phyloP scores from a whole-genome alignment of 2,113 vertebrate genomes.

The Cnemophilus loriae region DNA sequence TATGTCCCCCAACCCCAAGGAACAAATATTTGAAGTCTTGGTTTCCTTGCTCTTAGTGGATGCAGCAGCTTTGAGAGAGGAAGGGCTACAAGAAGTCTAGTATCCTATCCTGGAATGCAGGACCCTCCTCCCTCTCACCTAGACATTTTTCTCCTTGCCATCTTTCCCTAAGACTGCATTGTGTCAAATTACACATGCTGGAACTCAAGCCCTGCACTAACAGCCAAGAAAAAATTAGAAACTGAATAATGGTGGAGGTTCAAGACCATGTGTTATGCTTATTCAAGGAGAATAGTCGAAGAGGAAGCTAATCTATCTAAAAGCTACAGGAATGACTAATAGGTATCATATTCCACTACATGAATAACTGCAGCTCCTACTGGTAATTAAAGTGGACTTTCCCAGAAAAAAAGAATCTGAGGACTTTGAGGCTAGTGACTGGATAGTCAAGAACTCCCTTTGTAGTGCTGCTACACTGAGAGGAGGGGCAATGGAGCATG shows the following conservation, averaged over 20 bases:
- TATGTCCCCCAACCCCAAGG: fast-evolving
- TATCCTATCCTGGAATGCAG: neutral
- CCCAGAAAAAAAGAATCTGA: neutral
- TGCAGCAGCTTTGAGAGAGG: neutral
- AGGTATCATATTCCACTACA: neutral
- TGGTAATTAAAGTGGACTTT: neutral
- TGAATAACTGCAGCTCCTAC: neutral
- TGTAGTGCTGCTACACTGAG: neutral
- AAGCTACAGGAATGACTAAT: neutral
- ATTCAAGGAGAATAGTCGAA: neutral
- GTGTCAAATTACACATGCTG: neutral
- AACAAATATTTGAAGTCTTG: neutral
- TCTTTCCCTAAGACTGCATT: neutral
- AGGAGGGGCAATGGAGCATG: neutral
- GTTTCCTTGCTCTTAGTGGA: neutral
- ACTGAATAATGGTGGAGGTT: neutral
- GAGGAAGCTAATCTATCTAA: neutral
- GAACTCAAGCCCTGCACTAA: neutral
- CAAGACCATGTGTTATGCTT: neutral
- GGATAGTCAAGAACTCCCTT: neutral
- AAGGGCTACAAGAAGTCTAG: neutral
- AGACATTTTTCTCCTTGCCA: neutral
- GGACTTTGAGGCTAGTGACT: neutral
- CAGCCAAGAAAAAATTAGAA: neutral
- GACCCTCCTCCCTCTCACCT: neutral